A percentile compares a stretch with the other conserved stretches of the same genome.
Conservation (phyloP, 2,797 vertebrate genomes). For the Notolepis coatsorum region DNA sequence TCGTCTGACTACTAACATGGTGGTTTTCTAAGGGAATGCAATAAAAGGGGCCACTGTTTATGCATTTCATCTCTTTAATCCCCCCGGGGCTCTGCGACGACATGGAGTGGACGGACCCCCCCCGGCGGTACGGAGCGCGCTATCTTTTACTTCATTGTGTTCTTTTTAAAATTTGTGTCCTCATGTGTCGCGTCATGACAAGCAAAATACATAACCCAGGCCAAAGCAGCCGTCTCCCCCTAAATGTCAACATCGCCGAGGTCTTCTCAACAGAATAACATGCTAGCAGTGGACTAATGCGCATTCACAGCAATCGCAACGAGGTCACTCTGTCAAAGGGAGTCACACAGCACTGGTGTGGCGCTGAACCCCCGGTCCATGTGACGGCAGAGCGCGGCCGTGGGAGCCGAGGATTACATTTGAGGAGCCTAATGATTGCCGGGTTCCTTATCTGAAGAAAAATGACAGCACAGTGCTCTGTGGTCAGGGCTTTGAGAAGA, state of each 20-base stretch:
- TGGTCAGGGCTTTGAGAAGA: constrained; percentile 23
- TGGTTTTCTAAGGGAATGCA: constrained; percentile 3
- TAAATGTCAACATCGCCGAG: neutral
- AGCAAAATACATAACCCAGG: neutral
- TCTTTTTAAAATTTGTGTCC: neutral
- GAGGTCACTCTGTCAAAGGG: neutral
- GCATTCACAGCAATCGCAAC: too few relatives aligned
- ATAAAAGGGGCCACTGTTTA: constrained; percentile 9
- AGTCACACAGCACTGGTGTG: neutral
- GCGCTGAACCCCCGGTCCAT: too few relatives aligned
- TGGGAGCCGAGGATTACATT: constrained; percentile 7
- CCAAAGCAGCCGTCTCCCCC: neutral
- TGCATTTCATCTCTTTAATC: constrained; percentile 6
- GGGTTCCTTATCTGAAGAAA: constrained; percentile 10
- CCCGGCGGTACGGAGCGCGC: constrained; percentile 7
- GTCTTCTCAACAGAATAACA: neutral
- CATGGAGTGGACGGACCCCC: neutral
- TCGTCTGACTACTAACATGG: neutral
- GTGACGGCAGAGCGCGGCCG: too few relatives aligned
- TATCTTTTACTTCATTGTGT: constrained; percentile 1
- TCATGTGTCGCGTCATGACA: neutral
- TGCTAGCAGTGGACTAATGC: neutral
- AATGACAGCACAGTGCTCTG: constrained; percentile 25
- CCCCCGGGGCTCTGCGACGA: neutral
- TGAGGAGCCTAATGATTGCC: constrained; percentile 37